Evolutionary conservation across 2,888 invertebrate species (phyloP), one percentile per base, ranked within the genome.

Genomic region (Aleiodes leptofemur): DNA sequence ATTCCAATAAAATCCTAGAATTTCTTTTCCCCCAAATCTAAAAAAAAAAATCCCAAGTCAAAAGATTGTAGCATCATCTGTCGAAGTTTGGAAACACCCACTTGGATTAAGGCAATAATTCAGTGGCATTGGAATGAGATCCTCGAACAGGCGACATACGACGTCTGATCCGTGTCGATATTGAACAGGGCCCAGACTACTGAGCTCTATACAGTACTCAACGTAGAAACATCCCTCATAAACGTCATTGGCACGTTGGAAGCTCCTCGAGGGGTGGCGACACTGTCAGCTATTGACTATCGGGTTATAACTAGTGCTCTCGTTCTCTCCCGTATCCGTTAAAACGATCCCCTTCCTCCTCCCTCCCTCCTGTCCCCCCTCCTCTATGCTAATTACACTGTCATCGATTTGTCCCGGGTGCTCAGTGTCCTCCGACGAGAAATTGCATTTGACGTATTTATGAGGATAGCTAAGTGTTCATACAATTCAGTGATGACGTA

Each of bases 161-260:
- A 9, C 64, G 64, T 64, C 64, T 64, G 64, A 64, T 64, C 23
- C 64, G 64, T 64, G 64, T 64, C 64, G 64, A 64, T 64, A 64
- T 64, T 64, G 64, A 64, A 48, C 64, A 64, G 43, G 43, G 14
- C 48, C 64, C 43, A 48, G 13, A 64, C 48, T 64, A 43, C 64
- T 64, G 71, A 70, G 72, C 71, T 79, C 64, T 64, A 64, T 64
- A 64, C 48, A 64, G 38, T 48, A 64, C 64, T 64, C 64, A 64
- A 43, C 64, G 64, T 64, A 64, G 64, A 86, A 84, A 87, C 86
- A 87, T 89, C 85, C 86, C 88, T 89, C 90, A 88, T 90, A 89
- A 89, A 89, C 86, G 90, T 89, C 89, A 88, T 79, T 85, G 82
- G 80, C 89, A 85, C 68, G 50, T 29, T 68, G 23, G 50, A 68